Evolutionary conservation across 2,888 invertebrate species (phyloP).

Genomic region (Alsophila aescularia): DNA sequence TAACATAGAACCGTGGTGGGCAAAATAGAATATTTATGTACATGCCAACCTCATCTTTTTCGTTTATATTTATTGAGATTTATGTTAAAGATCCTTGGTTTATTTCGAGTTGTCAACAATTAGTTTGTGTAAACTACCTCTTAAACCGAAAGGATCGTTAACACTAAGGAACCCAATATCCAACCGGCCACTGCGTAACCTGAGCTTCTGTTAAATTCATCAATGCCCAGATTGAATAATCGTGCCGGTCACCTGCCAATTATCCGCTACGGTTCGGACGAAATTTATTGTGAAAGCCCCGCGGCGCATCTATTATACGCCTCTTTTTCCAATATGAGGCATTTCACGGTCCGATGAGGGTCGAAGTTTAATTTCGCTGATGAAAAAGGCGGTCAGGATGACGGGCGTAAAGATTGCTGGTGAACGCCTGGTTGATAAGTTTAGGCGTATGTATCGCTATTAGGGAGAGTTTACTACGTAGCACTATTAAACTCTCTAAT

Average conservation of each 20-base stretch:
- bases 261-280: conserved; percentile 51
- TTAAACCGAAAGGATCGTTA: neutral
- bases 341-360: conserved; percentile 31
- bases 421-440: conserved; percentile 10
- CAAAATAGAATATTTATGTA: too few relatives aligned
- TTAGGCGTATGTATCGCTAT: conserved; percentile 13
- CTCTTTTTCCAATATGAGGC: conserved; percentile 51
- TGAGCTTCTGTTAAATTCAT: conserved; percentile 54
- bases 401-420: conserved; percentile 20
- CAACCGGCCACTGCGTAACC: conserved; percentile 25
- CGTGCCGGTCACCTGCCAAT: conserved; percentile 63
- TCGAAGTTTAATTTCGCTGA: conserved; percentile 44
- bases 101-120: too few relatives aligned
- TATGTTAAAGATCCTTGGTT: too few relatives aligned
- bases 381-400: conserved; percentile 33
- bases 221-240: conserved; percentile 62
- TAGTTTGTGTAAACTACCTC: neutral
- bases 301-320: conserved; percentile 52
- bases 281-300: conserved; percentile 57
- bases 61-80: too few relatives aligned
- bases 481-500: too few relatives aligned
- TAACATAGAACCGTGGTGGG: too few relatives aligned
- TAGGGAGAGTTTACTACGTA: too few relatives aligned
- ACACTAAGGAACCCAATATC: conserved; percentile 22
- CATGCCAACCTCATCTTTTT: too few relatives aligned